Conservation (phyloP, 92 coral and sea anemone species). For the Parazoanthus darwini region DNA sequence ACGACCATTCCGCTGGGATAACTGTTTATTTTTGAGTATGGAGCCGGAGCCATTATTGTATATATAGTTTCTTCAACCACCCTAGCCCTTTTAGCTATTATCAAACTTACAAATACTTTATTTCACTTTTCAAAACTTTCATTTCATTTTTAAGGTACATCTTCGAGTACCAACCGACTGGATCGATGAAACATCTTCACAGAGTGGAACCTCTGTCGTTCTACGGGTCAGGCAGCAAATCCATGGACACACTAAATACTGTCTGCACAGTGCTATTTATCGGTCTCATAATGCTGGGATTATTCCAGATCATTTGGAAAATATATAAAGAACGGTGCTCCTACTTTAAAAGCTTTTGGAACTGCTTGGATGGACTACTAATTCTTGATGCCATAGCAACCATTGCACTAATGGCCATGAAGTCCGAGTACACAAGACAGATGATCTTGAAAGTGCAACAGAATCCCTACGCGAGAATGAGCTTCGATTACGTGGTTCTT, state of each 20-base stretch:
- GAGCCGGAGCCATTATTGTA: no score
- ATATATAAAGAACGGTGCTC: conserved; percentile 3
- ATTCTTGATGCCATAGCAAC: background rate
- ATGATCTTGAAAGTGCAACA: conserved; percentile 18
- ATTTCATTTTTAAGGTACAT: conserved; percentile 1
- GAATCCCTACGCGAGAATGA: conserved; percentile 36
- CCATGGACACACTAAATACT: conserved; percentile 23
- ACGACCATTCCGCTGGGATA: no score
- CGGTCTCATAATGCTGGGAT: background rate
- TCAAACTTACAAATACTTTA: background rate
- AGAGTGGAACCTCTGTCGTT: conserved; percentile 30
- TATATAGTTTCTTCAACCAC: no score
- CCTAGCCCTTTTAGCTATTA: no score
- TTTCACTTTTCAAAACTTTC: background rate
- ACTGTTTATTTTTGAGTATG: no score
- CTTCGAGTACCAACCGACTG: conserved; percentile 33
- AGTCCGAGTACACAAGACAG: conserved; percentile 24
- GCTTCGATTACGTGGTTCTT: conserved; percentile 34
- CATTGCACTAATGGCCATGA: conserved; percentile 1
- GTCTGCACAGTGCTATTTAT: conserved; percentile 9
- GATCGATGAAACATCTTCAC: conserved; percentile 24
- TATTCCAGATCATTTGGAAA: background rate
- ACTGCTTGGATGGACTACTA: conserved; percentile 28
- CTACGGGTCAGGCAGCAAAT: conserved; percentile 28
- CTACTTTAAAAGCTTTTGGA: conserved; percentile 32